These are phyloP conservation scores for Trichoplusia ni DNA, from an alignment of 1,140 invertebrate species.

Conservation along the genomic window DNA sequence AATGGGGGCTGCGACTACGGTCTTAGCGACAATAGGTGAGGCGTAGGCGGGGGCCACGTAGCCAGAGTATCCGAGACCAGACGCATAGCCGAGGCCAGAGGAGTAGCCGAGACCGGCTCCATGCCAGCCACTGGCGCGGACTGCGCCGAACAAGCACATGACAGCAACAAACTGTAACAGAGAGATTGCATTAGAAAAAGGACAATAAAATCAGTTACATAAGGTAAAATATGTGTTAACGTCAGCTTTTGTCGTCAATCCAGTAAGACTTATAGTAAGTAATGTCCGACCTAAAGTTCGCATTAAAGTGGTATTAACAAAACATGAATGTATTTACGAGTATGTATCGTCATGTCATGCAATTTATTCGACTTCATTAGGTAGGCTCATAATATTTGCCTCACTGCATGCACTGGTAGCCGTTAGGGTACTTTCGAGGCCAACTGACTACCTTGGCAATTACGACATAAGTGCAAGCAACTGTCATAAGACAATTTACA, in stretches of 20 bases:
- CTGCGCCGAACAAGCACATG: conserved; percentile 41
- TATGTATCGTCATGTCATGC: not conserved
- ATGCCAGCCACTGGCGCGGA: conserved; percentile 41
- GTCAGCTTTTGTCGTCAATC: too few species aligned
- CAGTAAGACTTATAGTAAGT: too few species aligned
- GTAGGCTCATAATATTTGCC: not conserved
- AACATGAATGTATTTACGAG: not conserved
- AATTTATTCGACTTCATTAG: not conserved
- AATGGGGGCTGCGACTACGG: conserved; percentile 36
- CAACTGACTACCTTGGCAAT: conserved; percentile 18
- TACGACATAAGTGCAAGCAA: conserved; percentile 5
- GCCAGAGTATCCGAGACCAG: conserved; percentile 33
- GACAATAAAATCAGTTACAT: too few species aligned
- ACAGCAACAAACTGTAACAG: conserved; percentile 42
- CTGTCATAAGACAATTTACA: conserved; percentile 7
- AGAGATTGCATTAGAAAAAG: conserved; percentile 1
- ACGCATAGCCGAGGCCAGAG: conserved; percentile 33
- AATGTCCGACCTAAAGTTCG: too few species aligned
- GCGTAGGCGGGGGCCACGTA: conserved; percentile 38
- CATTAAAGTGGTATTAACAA: too few species aligned
- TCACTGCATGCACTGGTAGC: not conserved
- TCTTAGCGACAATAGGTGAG: conserved; percentile 33
- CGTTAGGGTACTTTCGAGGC: conserved; percentile 22
- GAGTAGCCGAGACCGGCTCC: conserved; percentile 25
- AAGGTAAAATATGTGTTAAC: too few species aligned